These are phyloP conservation scores for Scaptomyza polygonia DNA, from an alignment of 2,888 invertebrate species.

Conservation along the genomic window DNA sequence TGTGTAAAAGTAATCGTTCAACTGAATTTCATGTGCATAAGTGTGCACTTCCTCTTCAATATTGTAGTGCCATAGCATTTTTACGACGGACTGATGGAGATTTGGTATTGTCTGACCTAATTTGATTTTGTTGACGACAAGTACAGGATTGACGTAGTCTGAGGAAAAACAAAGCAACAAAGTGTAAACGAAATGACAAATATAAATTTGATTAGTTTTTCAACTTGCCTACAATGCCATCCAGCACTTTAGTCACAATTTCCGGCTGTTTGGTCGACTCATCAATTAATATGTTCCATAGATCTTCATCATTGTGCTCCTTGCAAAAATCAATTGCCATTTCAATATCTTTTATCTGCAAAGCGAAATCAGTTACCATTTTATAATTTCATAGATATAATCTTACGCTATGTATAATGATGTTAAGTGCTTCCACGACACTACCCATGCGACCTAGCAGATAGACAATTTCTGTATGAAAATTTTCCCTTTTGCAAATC, in stretches of 20 bases:
- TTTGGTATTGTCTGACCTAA: slow-evolving; percentile 94
- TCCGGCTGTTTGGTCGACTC: slow-evolving; percentile 94
- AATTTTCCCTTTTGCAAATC: slow-evolving; percentile 91
- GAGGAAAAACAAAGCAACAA: neutral
- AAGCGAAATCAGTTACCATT: neutral
- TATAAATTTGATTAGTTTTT: neutral
- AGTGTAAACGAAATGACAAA: neutral
- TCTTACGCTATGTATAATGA: slow-evolving; percentile 89
- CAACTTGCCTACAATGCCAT: slow-evolving; percentile 85
- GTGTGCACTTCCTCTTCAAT: slow-evolving; percentile 87
- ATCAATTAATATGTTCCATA: slow-evolving; percentile 96
- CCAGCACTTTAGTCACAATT: slow-evolving; percentile 86
- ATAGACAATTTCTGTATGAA: slow-evolving; percentile 97
- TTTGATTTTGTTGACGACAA: slow-evolving; percentile 93
- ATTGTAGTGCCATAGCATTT: slow-evolving; percentile 97
- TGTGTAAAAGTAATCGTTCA: slow-evolving; percentile 94
- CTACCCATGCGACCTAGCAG: slow-evolving; percentile 95
- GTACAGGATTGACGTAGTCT: slow-evolving; percentile 94
- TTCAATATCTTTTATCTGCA: slow-evolving; percentile 92
- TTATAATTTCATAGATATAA: neutral
- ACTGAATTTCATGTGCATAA: slow-evolving; percentile 91
- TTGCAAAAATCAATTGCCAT: slow-evolving; percentile 98
- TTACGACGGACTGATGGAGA: slow-evolving; percentile 94
- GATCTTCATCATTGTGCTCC: slow-evolving; percentile 96
- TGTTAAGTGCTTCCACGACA: slow-evolving; percentile 92